Evolutionary conservation across 2,888 invertebrate species (phyloP), one percentile per base, ranked within the genome.

Genomic region (Melikaiella ostensackeni): DNA sequence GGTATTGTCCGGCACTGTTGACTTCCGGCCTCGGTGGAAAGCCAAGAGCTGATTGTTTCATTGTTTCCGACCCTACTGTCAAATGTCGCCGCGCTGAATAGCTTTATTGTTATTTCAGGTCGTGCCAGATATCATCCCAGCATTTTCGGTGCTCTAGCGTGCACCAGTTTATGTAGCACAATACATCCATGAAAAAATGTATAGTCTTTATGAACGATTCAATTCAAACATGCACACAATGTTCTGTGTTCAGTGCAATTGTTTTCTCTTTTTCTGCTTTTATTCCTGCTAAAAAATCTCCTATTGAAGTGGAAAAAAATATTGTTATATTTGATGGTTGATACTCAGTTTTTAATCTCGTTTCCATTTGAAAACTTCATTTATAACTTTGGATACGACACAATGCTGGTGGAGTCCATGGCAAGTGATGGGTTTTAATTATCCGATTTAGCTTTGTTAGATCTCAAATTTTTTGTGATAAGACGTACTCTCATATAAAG

Each of bases 41-140:
- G 78, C 78, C 84, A 82, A 83, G 84, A 83, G 86, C 86, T 89
- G 90, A 90, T 90, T 90, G 89, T 90, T 89, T 89, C 89, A 90
- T 90, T 90, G 90, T 90, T 90, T 89, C 88, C 89, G 87, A 88
- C 88, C 89, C 88, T 85, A 86, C 86, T 87, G 87, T 89, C 88
- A 87, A 89, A 89, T 89, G 86, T 87, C 88, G 83, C 86, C 85
- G 83, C 84, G 85, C 81, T 87, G 87, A 89, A 89, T 89, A 85
- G 86, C 83, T 83, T 88, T 89, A 89, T 89, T 89, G 88, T 89
- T 89, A 86, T 88, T 88, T 88, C 87, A 85, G 86, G 84, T 86
- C 82, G 82, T 83, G 85, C 81, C 83, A 82, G 84, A 84, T 88
- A 86, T 87, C 83, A 85, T 87, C 83, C 84, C 77, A 75, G 79